A percentile compares a stretch with the other conserved stretches of the same genome.
These are phyloP conservation scores for Zophobas atratus DNA, from an alignment of 1,140 invertebrate species.

Conservation along the genomic window DNA sequence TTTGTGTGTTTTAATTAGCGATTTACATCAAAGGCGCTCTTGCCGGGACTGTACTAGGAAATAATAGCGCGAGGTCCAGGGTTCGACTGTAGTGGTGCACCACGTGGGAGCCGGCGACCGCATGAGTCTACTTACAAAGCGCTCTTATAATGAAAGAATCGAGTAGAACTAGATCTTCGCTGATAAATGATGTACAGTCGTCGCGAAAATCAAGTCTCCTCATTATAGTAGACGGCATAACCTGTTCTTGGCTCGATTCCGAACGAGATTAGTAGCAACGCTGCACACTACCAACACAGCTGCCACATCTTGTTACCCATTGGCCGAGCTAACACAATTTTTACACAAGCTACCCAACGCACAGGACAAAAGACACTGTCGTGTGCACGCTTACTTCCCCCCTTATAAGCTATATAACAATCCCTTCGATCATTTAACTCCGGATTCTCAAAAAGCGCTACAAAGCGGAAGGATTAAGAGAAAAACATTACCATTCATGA, in stretches of 20 bases:
- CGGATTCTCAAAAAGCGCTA: slow-evolving; percentile 25
- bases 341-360: slow-evolving; percentile 22
- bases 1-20: slow-evolving; percentile 28
- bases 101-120: neutral
- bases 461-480: slow-evolving; percentile 21
- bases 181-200: slow-evolving; percentile 45
- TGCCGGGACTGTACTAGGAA: too few species aligned
- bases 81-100: neutral
- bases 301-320: slow-evolving; percentile 46
- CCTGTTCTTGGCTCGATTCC: slow-evolving; percentile 45
- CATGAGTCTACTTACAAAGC: slow-evolving; percentile 4
- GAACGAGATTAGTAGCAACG: slow-evolving; percentile 43
- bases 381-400: slow-evolving; percentile 13
- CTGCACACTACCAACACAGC: slow-evolving; percentile 42
- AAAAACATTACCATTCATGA: slow-evolving; percentile 20
- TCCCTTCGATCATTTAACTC: slow-evolving; percentile 17
- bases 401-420: slow-evolving; percentile 2
- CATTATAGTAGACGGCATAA: slow-evolving; percentile 47
- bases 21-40: slow-evolving; percentile 23
- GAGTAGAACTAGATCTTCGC: slow-evolving; percentile 32
- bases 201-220: slow-evolving; percentile 40
- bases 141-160: slow-evolving; percentile 33
- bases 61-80: too few species aligned
- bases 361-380: slow-evolving; percentile 25
- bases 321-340: slow-evolving; percentile 23